Evolutionary conservation across 92 coral and sea anemone species (phyloP).

Genomic region (Porites cylindrica): DNA sequence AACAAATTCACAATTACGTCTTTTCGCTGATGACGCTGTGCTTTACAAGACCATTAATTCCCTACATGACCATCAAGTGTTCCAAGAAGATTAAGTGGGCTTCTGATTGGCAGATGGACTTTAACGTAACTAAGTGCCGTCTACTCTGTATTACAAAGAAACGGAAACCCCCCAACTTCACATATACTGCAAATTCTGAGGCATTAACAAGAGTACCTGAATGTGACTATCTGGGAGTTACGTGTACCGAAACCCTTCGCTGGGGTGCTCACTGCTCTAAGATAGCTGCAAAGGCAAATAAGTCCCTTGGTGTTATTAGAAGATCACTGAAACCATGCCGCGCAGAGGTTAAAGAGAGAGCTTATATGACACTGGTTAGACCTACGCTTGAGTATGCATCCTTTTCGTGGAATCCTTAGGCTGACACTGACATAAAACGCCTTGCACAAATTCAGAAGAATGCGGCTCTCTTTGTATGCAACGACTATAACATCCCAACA

Average conservation of each 20-base stretch:
- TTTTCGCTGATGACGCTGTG: not conserved
- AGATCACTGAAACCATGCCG: no score
- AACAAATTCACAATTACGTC: not conserved
- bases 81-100: not conserved
- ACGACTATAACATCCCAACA: no score
- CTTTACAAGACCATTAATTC: not conserved
- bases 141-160: not conserved
- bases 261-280: no score
- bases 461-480: not conserved
- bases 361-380: no score
- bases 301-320: no score
- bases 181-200: not conserved
- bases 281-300: no score
- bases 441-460: not conserved
- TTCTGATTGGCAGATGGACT: not conserved
- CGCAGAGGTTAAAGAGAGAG: no score
- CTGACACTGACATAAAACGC: not conserved
- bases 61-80: not conserved
- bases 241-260: no score
- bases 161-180: not conserved
- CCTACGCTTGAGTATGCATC: no score
- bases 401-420: no score
- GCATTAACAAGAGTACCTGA: not conserved
- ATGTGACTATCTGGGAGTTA: not conserved
- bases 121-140: not conserved